Conservation (phyloP, 1,140 invertebrate species). For the Camponotus floridanus region DNA sequence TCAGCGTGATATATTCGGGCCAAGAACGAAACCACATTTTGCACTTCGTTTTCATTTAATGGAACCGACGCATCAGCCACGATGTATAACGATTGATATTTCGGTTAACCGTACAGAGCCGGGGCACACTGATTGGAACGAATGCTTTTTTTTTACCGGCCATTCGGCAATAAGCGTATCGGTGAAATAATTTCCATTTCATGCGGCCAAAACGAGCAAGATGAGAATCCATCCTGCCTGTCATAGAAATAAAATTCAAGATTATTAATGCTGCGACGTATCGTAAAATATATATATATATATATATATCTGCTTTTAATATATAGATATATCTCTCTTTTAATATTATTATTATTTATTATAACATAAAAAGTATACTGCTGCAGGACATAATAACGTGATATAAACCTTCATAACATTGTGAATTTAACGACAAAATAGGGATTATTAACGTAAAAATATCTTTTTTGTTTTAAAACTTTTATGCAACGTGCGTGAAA, state of each 20-base stretch:
- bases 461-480: background rate
- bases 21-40: conserved; percentile 66
- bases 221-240: background rate
- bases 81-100: conserved; percentile 64
- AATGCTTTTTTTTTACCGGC: conserved; percentile 24
- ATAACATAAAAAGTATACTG: background rate
- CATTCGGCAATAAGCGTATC: conserved; percentile 63
- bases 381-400: background rate
- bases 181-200: conserved; percentile 66
- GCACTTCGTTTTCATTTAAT: conserved; percentile 70
- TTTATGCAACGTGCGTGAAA: background rate
- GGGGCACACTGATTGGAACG: conserved; percentile 62
- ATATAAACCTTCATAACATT: background rate
- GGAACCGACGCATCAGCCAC: conserved; percentile 42
- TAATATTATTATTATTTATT: conserved; percentile 19
- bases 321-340: conserved; percentile 13
- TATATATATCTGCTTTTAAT: background rate
- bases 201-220: conserved; percentile 50
- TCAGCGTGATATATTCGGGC: conserved; percentile 15
- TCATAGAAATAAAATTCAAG: conserved; percentile 42
- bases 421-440: background rate
- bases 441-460: conserved; percentile 20
- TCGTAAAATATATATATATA: background rate
- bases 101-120: conserved; percentile 45
- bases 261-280: conserved; percentile 54